Conservation (phyloP, 53 echinoderm and acorn worm species). For the Holothuria scabra region DNA sequence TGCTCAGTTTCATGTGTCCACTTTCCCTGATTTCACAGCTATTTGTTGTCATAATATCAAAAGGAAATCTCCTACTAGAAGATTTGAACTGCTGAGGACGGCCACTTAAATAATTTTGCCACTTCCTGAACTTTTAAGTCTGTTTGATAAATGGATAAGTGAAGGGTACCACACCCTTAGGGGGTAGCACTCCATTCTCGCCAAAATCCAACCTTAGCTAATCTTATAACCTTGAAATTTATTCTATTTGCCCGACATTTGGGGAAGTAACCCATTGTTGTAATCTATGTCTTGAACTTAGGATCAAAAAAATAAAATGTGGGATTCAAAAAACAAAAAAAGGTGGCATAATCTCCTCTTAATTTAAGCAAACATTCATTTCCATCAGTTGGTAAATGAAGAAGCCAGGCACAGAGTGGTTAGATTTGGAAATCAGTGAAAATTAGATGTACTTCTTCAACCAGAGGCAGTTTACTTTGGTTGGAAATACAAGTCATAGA, state of each 20-base stretch:
- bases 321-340: no score
- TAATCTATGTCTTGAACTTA: no score
- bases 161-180: neutral
- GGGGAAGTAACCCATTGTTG: no score
- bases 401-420: no score
- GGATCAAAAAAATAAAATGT: no score
- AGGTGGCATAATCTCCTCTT: no score
- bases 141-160: constrained; percentile 19
- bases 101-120: constrained; percentile 6
- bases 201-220: no score
- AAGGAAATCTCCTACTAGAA: neutral
- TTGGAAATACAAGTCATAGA: neutral
- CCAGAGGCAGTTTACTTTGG: constrained; percentile 34
- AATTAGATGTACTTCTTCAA: constrained; percentile 13
- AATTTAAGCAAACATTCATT: no score
- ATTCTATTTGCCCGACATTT: no score
- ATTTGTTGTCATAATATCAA: constrained; percentile 20
- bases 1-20: neutral
- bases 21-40: neutral
- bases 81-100: neutral
- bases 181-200: no score
- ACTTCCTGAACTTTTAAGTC: constrained; percentile 5
- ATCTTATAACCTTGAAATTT: no score
- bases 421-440: constrained; percentile 8
- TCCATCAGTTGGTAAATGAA: no score